Evolutionary conservation across 1,140 invertebrate genomes (phyloP).

Genomic region (Papilio machaon): DNA sequence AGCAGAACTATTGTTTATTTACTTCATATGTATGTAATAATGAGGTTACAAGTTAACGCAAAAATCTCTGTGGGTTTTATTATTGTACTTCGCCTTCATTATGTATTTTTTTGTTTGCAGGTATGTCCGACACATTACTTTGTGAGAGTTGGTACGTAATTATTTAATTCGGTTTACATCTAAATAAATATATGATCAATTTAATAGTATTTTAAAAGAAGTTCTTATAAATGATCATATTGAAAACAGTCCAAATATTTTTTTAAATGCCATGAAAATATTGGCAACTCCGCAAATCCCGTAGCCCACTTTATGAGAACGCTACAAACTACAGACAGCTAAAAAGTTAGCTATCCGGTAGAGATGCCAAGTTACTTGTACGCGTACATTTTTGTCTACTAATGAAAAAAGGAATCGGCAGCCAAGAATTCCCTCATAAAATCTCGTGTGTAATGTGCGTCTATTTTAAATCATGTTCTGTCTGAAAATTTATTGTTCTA

Average conservation of each 20-base stretch:
- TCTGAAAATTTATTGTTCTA: slow-evolving; percentile 14
- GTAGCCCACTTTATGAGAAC: slow-evolving; percentile 7
- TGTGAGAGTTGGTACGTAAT: neutral
- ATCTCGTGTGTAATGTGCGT: slow-evolving; percentile 23
- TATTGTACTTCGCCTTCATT: neutral
- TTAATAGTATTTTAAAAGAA: neutral
- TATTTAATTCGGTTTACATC: neutral
- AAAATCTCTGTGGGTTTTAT: neutral
- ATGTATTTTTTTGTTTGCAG: neutral
- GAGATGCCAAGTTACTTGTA: slow-evolving; percentile 16
- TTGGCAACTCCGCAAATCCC: slow-evolving; percentile 14
- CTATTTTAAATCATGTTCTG: slow-evolving; percentile 29
- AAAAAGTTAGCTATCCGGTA: slow-evolving; percentile 4
- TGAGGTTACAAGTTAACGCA: neutral
- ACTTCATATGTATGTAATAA: neutral
- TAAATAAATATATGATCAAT: neutral
- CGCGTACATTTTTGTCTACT: slow-evolving; percentile 16
- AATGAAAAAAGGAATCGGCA: slow-evolving; percentile 28
- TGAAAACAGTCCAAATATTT: neutral
- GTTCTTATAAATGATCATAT: neutral
- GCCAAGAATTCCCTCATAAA: slow-evolving; percentile 36
- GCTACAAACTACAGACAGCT: slow-evolving; percentile 13
- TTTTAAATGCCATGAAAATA: slow-evolving; percentile 12
- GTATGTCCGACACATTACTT: neutral
- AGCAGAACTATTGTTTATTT: slow-evolving; percentile 16